phyloP scores from a whole-genome alignment of 2,888 invertebrate species.

The Melitaea athalia region DNA sequence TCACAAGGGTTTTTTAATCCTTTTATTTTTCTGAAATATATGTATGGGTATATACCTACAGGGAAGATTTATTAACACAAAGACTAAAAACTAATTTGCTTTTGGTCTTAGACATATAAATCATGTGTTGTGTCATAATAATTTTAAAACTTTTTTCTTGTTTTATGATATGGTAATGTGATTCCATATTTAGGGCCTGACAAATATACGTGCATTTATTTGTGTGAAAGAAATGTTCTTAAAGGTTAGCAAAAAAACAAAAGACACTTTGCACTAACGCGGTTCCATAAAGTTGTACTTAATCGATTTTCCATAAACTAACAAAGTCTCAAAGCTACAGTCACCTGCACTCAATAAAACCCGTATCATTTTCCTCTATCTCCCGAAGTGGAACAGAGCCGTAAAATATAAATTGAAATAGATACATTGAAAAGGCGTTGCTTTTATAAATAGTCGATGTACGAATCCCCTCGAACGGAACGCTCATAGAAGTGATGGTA shows the following conservation, averaged over 20 bases:
- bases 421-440: constrained; percentile 56
- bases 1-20: no score
- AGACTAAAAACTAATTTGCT: no score
- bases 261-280: constrained; percentile 21
- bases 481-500: constrained; percentile 47
- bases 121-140: no score
- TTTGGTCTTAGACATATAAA: no score
- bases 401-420: constrained; percentile 77
- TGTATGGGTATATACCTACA: no score
- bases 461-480: constrained; percentile 46
- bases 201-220: neutral
- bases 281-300: constrained; percentile 33
- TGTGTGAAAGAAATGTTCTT: neutral
- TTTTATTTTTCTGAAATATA: no score
- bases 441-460: constrained; percentile 48
- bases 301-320: constrained; percentile 39
- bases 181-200: neutral
- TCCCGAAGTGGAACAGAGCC: constrained; percentile 63
- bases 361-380: constrained; percentile 60
- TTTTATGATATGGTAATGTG: no score
- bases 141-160: no score
- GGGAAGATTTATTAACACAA: no score
- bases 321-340: constrained; percentile 32
- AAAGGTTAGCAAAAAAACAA: constrained; percentile 13
- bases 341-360: constrained; percentile 42